Evolutionary conservation across 2,888 invertebrate genomes (phyloP).

Genomic region (Thymelicus acteon): DNA sequence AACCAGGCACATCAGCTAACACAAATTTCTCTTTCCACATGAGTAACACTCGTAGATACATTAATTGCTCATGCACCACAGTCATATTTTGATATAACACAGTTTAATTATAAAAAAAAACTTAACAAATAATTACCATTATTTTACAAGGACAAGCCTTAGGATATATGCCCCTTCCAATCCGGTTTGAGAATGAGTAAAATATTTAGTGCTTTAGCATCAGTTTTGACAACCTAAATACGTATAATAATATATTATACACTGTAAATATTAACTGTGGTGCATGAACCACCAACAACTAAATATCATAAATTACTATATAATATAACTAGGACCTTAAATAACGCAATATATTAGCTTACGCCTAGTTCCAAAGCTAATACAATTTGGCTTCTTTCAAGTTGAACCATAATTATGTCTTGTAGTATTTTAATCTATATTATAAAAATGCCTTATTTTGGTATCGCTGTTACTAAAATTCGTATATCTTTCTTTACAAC

Average conservation of each 20-base stretch:
- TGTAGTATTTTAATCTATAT: constrained; percentile 63
- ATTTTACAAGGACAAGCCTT: too few species aligned
- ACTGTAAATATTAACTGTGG: constrained; percentile 48
- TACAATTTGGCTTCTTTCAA: constrained; percentile 84
- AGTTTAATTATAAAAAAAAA: too few species aligned
- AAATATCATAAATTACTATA: constrained; percentile 54
- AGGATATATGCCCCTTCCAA: too few species aligned
- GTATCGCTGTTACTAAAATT: constrained; percentile 70
- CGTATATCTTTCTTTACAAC: constrained; percentile 52
- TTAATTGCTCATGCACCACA: neutral
- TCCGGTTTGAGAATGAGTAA: too few species aligned
- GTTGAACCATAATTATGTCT: constrained; percentile 83
- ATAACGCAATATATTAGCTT: constrained; percentile 54
- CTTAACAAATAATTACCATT: too few species aligned
- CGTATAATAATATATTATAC: too few species aligned
- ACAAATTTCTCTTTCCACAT: constrained; percentile 56
- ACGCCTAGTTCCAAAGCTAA: constrained; percentile 69
- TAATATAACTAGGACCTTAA: constrained; percentile 44
- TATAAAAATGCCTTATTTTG: constrained; percentile 77
- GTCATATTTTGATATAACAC: neutral
- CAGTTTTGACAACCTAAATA: neutral
- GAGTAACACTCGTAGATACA: constrained; percentile 22
- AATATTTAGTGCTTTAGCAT: constrained; percentile 31
- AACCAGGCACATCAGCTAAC: constrained; percentile 75
- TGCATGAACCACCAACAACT: constrained; percentile 38